Evolutionary conservation across 2,797 vertebrate species (phyloP).

Genomic region (Halcyon badia): DNA sequence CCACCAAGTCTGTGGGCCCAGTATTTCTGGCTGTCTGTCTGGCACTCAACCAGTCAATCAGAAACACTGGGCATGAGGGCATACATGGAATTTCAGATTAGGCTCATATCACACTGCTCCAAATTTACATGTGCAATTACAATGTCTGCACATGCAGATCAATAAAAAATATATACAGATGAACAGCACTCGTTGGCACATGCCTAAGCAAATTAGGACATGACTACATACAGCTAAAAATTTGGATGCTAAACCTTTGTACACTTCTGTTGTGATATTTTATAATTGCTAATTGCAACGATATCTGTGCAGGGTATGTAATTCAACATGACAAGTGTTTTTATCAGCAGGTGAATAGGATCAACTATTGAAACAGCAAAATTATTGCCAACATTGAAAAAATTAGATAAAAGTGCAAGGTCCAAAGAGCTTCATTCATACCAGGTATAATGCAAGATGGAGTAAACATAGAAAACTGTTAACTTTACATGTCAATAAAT

Average conservation of each 20-base stretch:
- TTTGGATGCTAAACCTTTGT: constrained; percentile 51
- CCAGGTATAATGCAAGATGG: neutral
- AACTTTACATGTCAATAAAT: constrained; percentile 35
- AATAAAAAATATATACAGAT: neutral
- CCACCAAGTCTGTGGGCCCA: too few relatives aligned
- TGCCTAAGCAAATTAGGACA: constrained; percentile 8
- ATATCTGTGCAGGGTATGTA: constrained; percentile 7
- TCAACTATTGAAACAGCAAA: constrained; percentile 44
- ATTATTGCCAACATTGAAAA: constrained; percentile 48
- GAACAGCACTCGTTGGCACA: neutral
- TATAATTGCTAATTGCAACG: constrained; percentile 58
- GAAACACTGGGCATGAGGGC: neutral
- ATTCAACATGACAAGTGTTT: constrained; percentile 52
- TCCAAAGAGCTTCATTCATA: constrained; percentile 35
- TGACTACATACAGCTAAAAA: neutral
- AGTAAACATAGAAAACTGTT: constrained; percentile 28
- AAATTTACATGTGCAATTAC: neutral
- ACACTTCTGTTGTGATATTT: constrained; percentile 49
- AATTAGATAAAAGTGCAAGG: constrained; percentile 42
- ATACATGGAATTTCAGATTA: neutral
- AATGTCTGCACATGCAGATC: neutral
- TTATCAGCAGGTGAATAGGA: constrained; percentile 65
- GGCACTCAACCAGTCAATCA: neutral
- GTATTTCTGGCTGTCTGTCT: neutral
- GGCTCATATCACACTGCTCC: neutral